Evolutionary conservation across 2,888 invertebrate species (phyloP).

Genomic region (Sphinx pinastri): DNA sequence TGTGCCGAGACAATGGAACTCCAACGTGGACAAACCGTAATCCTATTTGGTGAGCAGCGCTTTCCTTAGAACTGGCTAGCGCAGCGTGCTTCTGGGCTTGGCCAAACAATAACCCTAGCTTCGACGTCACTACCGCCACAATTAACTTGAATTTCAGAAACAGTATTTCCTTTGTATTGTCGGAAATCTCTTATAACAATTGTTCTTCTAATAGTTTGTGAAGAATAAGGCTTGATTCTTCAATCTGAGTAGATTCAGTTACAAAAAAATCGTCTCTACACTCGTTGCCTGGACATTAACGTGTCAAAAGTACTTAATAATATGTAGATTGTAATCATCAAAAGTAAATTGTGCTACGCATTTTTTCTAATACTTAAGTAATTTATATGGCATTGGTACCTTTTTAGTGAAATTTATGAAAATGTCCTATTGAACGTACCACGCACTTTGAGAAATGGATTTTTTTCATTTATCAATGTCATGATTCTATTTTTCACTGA

Average conservation of each 20-base stretch:
- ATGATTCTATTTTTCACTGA: slow-evolving; percentile 52
- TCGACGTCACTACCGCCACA: slow-evolving; percentile 40
- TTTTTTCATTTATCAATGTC: slow-evolving; percentile 68
- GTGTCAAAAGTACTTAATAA: too few relatives aligned
- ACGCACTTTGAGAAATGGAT: slow-evolving; percentile 68
- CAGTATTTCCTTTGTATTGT: background rate
- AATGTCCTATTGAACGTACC: slow-evolving; percentile 54
- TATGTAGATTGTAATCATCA: too few relatives aligned
- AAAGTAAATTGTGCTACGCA: background rate
- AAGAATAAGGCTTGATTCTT: background rate
- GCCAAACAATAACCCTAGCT: slow-evolving; percentile 57
- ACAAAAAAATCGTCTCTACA: background rate
- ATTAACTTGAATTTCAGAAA: background rate
- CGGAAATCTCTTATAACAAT: background rate
- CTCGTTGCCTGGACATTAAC: too few relatives aligned
- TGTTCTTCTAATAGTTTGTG: background rate
- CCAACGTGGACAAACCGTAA: slow-evolving; percentile 57
- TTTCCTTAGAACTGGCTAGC: slow-evolving; percentile 31
- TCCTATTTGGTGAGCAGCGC: slow-evolving; percentile 55
- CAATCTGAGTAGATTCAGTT: background rate
- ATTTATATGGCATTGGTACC: slow-evolving; percentile 27
- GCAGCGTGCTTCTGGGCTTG: slow-evolving; percentile 38
- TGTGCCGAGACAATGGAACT: slow-evolving; percentile 55
- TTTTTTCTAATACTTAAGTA: slow-evolving; percentile 24
- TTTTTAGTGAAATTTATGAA: slow-evolving; percentile 51